These are phyloP conservation scores for Caenorhabditis latens DNA, from an alignment of 1,140 invertebrate species.

Conservation along the genomic window DNA sequence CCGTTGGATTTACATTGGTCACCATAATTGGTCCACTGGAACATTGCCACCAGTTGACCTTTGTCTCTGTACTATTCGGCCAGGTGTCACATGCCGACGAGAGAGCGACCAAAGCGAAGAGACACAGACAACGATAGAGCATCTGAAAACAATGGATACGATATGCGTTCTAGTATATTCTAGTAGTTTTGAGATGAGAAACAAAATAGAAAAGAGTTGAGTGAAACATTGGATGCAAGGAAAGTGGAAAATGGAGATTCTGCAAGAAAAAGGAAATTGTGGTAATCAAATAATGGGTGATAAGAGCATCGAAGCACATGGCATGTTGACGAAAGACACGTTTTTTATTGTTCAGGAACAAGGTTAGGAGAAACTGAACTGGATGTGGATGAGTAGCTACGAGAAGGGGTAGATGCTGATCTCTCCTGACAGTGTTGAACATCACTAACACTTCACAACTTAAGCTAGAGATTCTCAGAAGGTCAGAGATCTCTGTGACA, in stretches of 20 bases:
- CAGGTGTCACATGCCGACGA: conserved; percentile 29
- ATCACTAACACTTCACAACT: no score
- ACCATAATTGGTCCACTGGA: conserved; percentile 39
- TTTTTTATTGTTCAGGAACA: not conserved
- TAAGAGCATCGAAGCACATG: not conserved
- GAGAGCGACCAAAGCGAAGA: conserved; percentile 20
- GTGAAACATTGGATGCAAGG: no score
- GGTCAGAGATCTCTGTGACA: no score
- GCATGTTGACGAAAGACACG: not conserved
- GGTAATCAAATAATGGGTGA: not conserved
- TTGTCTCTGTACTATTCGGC: conserved; percentile 30
- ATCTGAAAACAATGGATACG: not conserved
- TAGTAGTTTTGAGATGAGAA: no score
- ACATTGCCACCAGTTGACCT: conserved; percentile 44
- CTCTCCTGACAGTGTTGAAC: no score
- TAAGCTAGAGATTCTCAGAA: no score
- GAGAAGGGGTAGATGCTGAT: no score
- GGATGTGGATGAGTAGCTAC: not conserved
- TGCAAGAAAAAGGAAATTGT: not conserved
- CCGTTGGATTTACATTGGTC: conserved; percentile 35
- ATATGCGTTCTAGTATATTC: not conserved
- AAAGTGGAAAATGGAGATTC: not conserved
- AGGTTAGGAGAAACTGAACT: not conserved
- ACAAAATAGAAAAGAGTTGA: no score
- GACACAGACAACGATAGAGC: conserved; percentile 38